phyloP scores from a whole-genome alignment of 1,140 invertebrate species.

The Drosophila dunni region DNA sequence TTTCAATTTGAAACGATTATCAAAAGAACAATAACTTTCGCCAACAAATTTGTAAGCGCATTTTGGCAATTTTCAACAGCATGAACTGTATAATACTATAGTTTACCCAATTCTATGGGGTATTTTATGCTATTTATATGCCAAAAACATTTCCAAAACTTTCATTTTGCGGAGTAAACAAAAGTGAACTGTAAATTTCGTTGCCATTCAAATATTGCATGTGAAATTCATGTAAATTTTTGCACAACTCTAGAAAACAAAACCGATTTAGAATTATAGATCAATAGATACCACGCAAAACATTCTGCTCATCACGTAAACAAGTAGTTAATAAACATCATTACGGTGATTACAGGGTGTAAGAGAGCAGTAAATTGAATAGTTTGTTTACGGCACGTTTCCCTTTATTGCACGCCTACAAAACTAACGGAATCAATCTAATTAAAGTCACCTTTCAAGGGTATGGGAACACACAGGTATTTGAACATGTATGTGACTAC shows the following conservation, averaged over 20 bases:
- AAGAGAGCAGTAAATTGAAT: neutral
- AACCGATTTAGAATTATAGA: neutral
- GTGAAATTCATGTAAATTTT: constrained; percentile 62
- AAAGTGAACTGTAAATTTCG: constrained; percentile 15
- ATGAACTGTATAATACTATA: neutral
- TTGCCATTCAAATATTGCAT: constrained; percentile 23
- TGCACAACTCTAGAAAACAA: neutral
- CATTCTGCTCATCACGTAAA: neutral
- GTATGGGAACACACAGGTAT: constrained; percentile 6
- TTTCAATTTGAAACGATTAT: too few species aligned
- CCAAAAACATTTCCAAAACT: constrained; percentile 44
- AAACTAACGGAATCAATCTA: constrained; percentile 62
- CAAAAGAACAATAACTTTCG: too few species aligned
- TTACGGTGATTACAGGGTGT: neutral
- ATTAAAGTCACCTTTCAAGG: constrained; percentile 77
- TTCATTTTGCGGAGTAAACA: constrained; percentile 47
- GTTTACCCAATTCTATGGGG: neutral
- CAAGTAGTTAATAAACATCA: neutral
- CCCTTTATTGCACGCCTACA: constrained; percentile 11
- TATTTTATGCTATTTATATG: neutral
- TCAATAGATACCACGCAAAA: neutral
- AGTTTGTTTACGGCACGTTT: constrained; percentile 48
- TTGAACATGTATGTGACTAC: neutral
- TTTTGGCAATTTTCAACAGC: constrained; percentile 4
- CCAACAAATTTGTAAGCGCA: too few species aligned